Evolutionary conservation across 1,140 invertebrate species (phyloP).

Genomic region (Chironomus striatipennis): DNA sequence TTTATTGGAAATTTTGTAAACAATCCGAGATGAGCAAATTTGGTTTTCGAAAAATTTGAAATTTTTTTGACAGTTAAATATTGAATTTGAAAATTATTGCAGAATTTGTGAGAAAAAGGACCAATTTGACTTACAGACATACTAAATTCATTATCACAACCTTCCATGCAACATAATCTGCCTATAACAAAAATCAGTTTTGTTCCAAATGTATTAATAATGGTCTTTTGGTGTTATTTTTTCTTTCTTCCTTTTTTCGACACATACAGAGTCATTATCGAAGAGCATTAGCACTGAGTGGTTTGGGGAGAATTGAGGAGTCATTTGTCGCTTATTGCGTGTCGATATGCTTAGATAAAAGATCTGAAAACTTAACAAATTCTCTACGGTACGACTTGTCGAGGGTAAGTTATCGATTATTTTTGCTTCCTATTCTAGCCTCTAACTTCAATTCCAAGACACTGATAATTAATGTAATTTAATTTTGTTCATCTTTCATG

Average conservation of each 20-base stretch:
- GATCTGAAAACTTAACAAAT: background rate
- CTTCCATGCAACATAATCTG: no score
- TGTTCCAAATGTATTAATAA: no score
- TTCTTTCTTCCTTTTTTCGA: background rate
- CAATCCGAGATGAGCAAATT: no score
- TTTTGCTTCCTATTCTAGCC: background rate
- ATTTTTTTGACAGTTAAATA: no score
- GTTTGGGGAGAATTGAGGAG: constrained; percentile 56
- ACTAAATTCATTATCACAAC: no score
- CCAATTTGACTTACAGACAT: no score
- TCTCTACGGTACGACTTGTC: constrained; percentile 39
- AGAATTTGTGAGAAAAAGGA: no score
- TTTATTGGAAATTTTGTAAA: no score
- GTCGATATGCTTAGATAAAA: constrained; percentile 34
- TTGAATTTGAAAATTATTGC: no score
- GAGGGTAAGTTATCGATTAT: constrained; percentile 32
- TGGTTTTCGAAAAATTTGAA: no score
- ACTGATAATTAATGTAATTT: constrained; percentile 19
- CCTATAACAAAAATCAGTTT: no score
- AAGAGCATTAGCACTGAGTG: constrained; percentile 52
- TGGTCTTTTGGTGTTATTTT: background rate
- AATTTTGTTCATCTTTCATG: background rate
- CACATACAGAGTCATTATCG: constrained; percentile 54
- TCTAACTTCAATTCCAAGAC: no score
- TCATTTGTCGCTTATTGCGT: constrained; percentile 53